Conservation (phyloP, 2,113 vertebrate genomes). For the Phodopus roborovskii region DNA sequence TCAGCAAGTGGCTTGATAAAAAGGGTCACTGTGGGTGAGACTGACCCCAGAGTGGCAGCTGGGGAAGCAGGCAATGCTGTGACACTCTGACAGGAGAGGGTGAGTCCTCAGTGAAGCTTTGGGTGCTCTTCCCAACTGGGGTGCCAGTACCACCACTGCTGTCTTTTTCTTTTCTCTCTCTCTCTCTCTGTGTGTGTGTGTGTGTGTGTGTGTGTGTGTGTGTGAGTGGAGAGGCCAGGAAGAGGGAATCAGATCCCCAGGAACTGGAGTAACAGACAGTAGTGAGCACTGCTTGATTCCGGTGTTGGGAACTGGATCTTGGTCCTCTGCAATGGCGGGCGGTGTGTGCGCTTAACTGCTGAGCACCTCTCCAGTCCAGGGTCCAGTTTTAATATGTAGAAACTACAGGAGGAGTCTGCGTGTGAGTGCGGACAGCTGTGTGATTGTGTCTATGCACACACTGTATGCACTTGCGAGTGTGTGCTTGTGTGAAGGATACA, state of each 20-base stretch:
- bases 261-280: too few species aligned
- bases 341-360: not conserved
- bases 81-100: rapidly evolving
- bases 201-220: not conserved
- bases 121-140: not conserved
- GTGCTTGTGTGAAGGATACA: not conserved
- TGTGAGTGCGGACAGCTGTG: rapidly evolving
- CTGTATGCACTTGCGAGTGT: not conserved
- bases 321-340: not conserved
- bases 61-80: not conserved
- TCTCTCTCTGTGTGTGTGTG: too few species aligned
- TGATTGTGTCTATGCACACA: not conserved
- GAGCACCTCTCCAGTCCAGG: not conserved
- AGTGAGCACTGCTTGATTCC: not conserved
- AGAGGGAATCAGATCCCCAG: too few species aligned
- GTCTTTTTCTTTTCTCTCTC: not conserved
- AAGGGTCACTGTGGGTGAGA: rapidly evolving
- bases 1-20: not conserved
- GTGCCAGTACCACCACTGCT: too few species aligned
- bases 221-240: not conserved
- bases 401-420: not conserved
- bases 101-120: not conserved
- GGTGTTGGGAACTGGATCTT: not conserved
- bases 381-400: not conserved
- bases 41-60: not conserved